Conservation (phyloP, 1,140 invertebrate species). For the Whitmania pigra region DNA sequence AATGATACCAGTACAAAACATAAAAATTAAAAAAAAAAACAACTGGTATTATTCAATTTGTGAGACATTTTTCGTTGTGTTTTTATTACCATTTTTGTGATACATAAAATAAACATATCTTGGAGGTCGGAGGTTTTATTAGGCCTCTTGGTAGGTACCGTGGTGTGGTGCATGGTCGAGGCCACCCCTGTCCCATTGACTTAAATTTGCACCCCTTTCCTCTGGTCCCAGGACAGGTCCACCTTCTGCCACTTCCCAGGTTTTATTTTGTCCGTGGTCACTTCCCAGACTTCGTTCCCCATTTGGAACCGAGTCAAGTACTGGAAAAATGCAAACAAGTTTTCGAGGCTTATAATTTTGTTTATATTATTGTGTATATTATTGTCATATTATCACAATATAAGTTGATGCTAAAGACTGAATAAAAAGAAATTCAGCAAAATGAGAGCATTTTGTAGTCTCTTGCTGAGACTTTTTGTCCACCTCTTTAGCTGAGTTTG, state of each 20-base stretch:
- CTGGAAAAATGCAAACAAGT: neutral
- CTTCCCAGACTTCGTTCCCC: constrained; percentile 31
- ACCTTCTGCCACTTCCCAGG: constrained; percentile 35
- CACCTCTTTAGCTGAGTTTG: too few relatives aligned
- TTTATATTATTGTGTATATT: too few relatives aligned
- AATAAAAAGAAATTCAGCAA: too few relatives aligned
- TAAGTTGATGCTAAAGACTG: neutral
- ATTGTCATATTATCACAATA: constrained; percentile 1
- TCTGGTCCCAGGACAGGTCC: constrained; percentile 35
- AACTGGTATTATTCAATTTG: too few relatives aligned
- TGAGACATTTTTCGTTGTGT: too few relatives aligned
- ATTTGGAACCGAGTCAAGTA: constrained; percentile 15
- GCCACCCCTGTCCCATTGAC: constrained; percentile 28
- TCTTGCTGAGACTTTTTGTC: too few relatives aligned
- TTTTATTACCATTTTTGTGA: too few relatives aligned
- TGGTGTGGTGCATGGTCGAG: constrained; percentile 8
- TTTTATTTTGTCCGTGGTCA: constrained; percentile 29
- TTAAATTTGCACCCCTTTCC: constrained; percentile 33
- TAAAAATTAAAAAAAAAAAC: too few relatives aligned
- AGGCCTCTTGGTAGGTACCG: neutral
- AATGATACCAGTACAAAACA: too few relatives aligned
- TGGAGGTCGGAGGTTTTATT: too few relatives aligned
- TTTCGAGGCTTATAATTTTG: neutral
- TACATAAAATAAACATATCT: too few relatives aligned
- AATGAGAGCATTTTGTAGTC: too few relatives aligned